These are phyloP conservation scores for Drosophila nigromelanica DNA, from an alignment of 1,140 invertebrate species.

Conservation along the genomic window DNA sequence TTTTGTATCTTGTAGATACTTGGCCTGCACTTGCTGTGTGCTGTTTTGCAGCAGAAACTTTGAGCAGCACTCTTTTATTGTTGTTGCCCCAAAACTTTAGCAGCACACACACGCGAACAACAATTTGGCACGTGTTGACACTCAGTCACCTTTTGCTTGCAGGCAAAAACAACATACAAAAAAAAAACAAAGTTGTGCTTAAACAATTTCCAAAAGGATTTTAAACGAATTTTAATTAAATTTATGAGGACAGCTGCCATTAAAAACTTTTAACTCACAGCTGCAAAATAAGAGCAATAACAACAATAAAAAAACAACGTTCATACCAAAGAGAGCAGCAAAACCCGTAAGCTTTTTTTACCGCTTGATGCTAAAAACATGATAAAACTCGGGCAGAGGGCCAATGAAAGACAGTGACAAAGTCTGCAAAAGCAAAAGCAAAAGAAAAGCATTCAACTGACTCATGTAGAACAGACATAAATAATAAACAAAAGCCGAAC, in stretches of 20 bases:
- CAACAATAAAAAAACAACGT: conserved; percentile 19
- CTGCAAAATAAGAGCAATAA: conserved; percentile 36
- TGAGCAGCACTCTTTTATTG: conserved; percentile 45
- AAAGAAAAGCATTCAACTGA: conserved; percentile 46
- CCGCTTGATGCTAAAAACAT: conserved; percentile 69
- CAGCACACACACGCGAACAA: conserved; percentile 41
- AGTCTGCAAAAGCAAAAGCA: conserved; percentile 29
- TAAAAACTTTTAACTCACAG: conserved; percentile 50
- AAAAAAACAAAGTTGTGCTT: conserved; percentile 23
- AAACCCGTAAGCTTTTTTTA: conserved; percentile 61
- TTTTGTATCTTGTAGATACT: conserved; percentile 69
- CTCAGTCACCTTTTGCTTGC: conserved; percentile 57
- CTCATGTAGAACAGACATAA: conserved; percentile 48
- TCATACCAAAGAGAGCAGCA: conserved; percentile 15
- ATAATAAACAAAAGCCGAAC: conserved; percentile 25
- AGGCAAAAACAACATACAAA: conserved; percentile 1
- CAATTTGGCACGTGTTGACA: conserved; percentile 78
- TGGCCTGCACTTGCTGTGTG: conserved; percentile 36
- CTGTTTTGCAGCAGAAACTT: conserved; percentile 44
- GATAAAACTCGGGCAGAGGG: conserved; percentile 56
- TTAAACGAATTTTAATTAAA: conserved; percentile 82
- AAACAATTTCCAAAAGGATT: conserved; percentile 62
- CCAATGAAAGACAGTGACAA: conserved; percentile 32
- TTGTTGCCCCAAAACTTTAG: conserved; percentile 45
- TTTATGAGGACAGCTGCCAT: conserved; percentile 69